Percentiles rank a stretch among this genome's conserved stretches.
These are phyloP conservation scores for Silvanus unidentatus DNA, from an alignment of 2,888 invertebrate species.

Conservation along the genomic window DNA sequence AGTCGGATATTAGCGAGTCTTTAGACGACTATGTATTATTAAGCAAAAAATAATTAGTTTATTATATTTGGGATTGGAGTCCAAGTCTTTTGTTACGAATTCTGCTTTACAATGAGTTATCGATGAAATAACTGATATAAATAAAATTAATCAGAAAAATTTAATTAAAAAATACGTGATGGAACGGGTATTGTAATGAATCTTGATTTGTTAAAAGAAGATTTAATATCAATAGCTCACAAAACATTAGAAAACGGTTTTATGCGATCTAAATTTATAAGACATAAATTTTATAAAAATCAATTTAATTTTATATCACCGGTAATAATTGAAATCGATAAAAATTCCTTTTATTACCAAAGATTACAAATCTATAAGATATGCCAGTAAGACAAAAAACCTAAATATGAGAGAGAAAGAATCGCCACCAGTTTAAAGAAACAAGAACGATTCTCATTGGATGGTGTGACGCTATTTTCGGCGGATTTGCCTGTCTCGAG, in stretches of 20 bases:
- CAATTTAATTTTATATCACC: conserved; percentile 12
- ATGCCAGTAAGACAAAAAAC: too few relatives aligned
- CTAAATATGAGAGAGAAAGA: too few relatives aligned
- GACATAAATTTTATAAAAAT: conserved; percentile 7
- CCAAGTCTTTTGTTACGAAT: neutral
- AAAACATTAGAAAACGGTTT: neutral
- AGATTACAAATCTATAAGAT: too few relatives aligned
- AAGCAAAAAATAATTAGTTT: too few relatives aligned
- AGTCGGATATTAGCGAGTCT: too few relatives aligned
- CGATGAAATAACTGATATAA: neutral
- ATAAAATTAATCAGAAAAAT: conserved; percentile 1
- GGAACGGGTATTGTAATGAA: neutral
- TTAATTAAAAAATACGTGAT: neutral
- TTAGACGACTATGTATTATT: too few relatives aligned
- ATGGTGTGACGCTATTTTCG: too few relatives aligned
- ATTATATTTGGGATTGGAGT: conserved; percentile 1
- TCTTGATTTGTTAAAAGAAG: neutral
- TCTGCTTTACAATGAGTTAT: conserved; percentile 1
- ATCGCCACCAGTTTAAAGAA: too few relatives aligned
- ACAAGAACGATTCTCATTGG: too few relatives aligned
- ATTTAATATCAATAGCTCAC: neutral
- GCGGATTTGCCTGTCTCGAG: too few relatives aligned
- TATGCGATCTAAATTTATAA: neutral
- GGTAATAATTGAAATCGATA: conserved; percentile 3
- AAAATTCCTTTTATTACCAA: neutral